Conservation (phyloP, 2,113 vertebrate genomes). For the Daphoenositta chrysoptera region DNA sequence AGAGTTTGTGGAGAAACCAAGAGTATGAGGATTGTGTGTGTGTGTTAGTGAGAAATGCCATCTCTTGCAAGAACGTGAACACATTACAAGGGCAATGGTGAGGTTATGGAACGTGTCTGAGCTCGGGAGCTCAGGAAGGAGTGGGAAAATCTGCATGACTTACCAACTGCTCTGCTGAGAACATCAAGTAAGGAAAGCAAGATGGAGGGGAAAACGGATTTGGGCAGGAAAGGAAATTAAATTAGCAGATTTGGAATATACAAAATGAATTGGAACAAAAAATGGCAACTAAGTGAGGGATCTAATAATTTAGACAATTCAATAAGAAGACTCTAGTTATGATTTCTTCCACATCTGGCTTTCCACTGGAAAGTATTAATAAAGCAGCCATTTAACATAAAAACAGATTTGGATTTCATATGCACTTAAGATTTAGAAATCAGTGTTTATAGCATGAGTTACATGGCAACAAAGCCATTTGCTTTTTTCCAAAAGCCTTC, state of each 20-base stretch:
- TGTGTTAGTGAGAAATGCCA: conserved; percentile 56
- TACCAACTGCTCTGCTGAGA: conserved; percentile 69
- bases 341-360: not conserved
- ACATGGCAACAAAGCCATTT: not conserved
- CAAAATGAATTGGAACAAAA: conserved; percentile 33
- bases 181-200: conserved; percentile 64
- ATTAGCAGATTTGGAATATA: conserved; percentile 42
- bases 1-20: not conserved
- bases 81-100: not conserved
- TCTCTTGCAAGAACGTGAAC: conserved; percentile 52
- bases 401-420: not conserved
- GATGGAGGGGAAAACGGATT: conserved; percentile 46
- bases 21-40: not conserved
- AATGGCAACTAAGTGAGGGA: not conserved
- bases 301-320: not conserved
- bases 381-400: not conserved
- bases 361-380: not conserved
- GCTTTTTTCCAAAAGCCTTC: not conserved
- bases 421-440: not conserved
- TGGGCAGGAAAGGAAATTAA: conserved; percentile 62
- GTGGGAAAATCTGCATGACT: conserved; percentile 43
- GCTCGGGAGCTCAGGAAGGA: not conserved
- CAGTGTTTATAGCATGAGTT: not conserved
- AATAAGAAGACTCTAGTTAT: not conserved
- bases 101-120: conserved; percentile 22